Conservation (phyloP, 23 tunicate genomes). For the Ciona savignyi region DNA sequence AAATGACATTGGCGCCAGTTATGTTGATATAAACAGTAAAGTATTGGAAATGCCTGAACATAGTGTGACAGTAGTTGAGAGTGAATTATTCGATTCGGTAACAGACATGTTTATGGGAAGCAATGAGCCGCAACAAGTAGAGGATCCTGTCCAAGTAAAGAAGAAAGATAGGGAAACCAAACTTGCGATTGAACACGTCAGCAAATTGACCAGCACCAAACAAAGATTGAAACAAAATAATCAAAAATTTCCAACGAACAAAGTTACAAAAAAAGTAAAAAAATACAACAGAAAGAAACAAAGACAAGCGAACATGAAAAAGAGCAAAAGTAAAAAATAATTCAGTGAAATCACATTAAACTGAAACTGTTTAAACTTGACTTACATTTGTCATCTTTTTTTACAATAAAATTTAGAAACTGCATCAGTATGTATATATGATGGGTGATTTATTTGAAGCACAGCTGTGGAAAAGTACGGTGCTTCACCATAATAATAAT, state of each 20-base stretch:
- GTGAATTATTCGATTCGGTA: slow-evolving; percentile 45
- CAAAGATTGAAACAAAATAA: slow-evolving; percentile 38
- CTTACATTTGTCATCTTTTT: too few relatives aligned
- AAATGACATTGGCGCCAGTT: slow-evolving; percentile 18
- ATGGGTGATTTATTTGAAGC: too few relatives aligned
- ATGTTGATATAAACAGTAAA: slow-evolving; percentile 22
- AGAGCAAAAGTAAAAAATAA: not conserved
- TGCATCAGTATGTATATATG: too few relatives aligned
- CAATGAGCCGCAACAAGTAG: slow-evolving; percentile 31
- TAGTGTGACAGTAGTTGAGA: slow-evolving; percentile 53
- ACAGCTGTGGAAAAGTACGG: too few relatives aligned
- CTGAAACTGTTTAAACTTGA: too few relatives aligned
- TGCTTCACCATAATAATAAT: too few relatives aligned
- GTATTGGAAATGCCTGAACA: slow-evolving; percentile 63
- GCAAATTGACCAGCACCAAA: slow-evolving; percentile 24
- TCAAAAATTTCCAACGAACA: not conserved
- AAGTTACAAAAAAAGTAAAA: slow-evolving; percentile 23
- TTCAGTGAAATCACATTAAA: not conserved
- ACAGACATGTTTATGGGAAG: slow-evolving; percentile 29
- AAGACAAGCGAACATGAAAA: not conserved
- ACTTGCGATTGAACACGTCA: not conserved
- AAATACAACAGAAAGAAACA: slow-evolving; percentile 22
- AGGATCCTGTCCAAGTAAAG: slow-evolving; percentile 1
- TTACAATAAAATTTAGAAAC: too few relatives aligned
- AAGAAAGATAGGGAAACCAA: not conserved